Evolutionary conservation across 2,113 vertebrate genomes (phyloP).

Genomic region (Prunella himalayana): DNA sequence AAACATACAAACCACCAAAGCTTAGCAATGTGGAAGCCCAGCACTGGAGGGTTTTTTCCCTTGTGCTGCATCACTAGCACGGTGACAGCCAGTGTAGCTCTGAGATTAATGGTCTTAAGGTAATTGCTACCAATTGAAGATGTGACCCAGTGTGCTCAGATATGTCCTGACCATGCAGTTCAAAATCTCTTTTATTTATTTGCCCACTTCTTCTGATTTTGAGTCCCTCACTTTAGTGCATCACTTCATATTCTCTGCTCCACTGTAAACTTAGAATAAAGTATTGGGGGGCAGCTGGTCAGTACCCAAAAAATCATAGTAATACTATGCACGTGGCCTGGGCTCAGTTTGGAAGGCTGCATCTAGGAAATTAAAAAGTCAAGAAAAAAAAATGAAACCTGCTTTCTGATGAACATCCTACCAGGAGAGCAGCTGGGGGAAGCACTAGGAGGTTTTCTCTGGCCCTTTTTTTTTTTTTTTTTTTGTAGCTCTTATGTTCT

Average conservation of each 20-base stretch:
- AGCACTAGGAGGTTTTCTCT: background rate
- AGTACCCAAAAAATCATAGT: background rate
- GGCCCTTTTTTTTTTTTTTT: background rate
- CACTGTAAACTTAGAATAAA: background rate
- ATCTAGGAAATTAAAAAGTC: background rate
- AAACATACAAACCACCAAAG: background rate
- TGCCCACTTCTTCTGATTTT: background rate
- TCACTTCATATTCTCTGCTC: background rate
- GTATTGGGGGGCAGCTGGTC: rapidly evolving
- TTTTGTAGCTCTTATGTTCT: background rate
- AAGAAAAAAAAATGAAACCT: background rate
- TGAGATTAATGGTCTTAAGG: background rate
- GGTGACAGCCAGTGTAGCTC: background rate
- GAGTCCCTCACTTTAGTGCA: background rate
- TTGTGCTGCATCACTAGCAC: background rate
- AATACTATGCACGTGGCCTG: background rate
- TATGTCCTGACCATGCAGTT: background rate
- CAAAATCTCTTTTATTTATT: background rate
- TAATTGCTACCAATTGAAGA: background rate
- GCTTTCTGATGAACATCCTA: background rate
- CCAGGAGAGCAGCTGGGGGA: background rate
- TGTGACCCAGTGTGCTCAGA: background rate
- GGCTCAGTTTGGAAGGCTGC: background rate
- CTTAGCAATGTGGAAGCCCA: background rate
- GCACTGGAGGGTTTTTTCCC: background rate